Conservation (phyloP, 1,140 invertebrate genomes). For the Ips typographus region DNA sequence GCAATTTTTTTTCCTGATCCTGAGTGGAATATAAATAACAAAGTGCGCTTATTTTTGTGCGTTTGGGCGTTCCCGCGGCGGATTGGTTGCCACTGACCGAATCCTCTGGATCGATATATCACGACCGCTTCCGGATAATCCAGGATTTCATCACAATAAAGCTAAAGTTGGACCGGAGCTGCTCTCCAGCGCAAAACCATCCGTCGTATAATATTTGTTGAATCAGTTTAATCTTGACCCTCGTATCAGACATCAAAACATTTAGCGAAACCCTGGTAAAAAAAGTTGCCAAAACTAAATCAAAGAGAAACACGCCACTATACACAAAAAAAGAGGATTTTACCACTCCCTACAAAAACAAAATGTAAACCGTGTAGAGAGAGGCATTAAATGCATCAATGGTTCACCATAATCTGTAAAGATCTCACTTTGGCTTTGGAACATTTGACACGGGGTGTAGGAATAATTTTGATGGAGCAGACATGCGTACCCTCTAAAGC, state of each 20-base stretch:
- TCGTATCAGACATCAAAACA: no score
- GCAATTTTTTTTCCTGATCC: not conserved
- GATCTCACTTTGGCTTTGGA: slow-evolving; percentile 33
- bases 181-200: no score
- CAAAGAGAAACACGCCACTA: no score
- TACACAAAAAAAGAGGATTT: not conserved
- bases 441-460: slow-evolving; percentile 31
- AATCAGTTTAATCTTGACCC: no score
- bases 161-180: no score
- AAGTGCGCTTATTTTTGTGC: slow-evolving; percentile 22
- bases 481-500: slow-evolving; percentile 32
- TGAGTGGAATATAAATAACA: slow-evolving; percentile 13
- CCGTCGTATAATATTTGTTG: no score
- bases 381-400: slow-evolving; percentile 31
- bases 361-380: slow-evolving; percentile 10
- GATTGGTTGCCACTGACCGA: slow-evolving; percentile 23
- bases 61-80: slow-evolving; percentile 20
- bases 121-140: slow-evolving; percentile 12
- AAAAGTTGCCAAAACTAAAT: no score
- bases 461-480: slow-evolving; percentile 33
- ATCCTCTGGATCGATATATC: slow-evolving; percentile 17
- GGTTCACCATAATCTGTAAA: slow-evolving; percentile 28
- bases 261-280: no score
- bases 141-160: not conserved
- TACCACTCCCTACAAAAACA: slow-evolving; percentile 11